Conservation (phyloP, 2,797 vertebrate genomes). For the Platyrinchus mystaceus region DNA sequence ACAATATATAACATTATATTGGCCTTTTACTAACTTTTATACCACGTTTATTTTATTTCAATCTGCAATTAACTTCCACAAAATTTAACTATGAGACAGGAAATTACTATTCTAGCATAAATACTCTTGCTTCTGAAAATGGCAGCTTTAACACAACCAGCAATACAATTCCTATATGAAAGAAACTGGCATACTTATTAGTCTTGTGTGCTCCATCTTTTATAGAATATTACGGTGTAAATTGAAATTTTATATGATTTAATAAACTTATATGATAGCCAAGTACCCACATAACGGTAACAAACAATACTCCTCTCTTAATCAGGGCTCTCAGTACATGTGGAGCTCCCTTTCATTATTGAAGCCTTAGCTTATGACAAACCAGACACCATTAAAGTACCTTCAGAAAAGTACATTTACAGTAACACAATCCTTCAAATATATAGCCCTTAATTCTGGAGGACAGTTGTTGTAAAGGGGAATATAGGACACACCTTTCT, state of each 20-base stretch:
- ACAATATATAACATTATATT: slow-evolving; percentile 18
- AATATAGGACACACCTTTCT: slow-evolving; percentile 14
- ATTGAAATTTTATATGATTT: slow-evolving; percentile 81
- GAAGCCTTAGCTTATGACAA: slow-evolving; percentile 42
- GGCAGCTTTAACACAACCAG: slow-evolving; percentile 73
- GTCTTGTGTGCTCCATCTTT: slow-evolving; percentile 73
- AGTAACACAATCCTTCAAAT: not conserved
- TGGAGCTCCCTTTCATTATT: slow-evolving; percentile 40
- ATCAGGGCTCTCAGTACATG: slow-evolving; percentile 16
- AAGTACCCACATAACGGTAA: slow-evolving; percentile 72
- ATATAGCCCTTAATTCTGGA: not conserved
- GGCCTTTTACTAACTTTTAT: slow-evolving; percentile 60
- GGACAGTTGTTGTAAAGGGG: not conserved
- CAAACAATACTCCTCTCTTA: slow-evolving; percentile 63
- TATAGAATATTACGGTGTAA: slow-evolving; percentile 73
- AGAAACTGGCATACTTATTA: slow-evolving; percentile 74
- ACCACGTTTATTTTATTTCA: slow-evolving; percentile 71
- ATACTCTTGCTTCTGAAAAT: slow-evolving; percentile 71
- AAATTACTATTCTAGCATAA: slow-evolving; percentile 73
- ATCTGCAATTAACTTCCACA: slow-evolving; percentile 77
- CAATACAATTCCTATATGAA: slow-evolving; percentile 66
- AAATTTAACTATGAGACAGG: slow-evolving; percentile 75
- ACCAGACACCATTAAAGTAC: slow-evolving; percentile 25
- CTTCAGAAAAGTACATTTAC: slow-evolving; percentile 36
- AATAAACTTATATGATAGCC: slow-evolving; percentile 78